These are phyloP conservation scores for Ips nitidus DNA, from an alignment of 1,140 invertebrate species.

Conservation along the genomic window DNA sequence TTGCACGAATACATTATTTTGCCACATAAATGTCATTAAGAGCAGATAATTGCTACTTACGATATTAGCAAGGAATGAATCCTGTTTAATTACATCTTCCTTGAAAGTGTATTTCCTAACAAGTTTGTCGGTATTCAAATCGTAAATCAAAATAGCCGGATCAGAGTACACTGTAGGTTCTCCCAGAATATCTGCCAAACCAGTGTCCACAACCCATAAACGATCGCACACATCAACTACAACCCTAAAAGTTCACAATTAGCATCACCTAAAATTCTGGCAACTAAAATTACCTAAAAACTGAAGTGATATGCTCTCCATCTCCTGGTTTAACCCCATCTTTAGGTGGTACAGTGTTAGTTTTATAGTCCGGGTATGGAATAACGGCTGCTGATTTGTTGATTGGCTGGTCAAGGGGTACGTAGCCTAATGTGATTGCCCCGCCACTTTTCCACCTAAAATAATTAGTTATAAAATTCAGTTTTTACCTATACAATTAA, in stretches of 20 bases:
- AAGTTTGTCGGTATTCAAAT: constrained; percentile 70
- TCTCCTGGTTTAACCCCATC: constrained; percentile 44
- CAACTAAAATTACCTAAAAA: constrained; percentile 48
- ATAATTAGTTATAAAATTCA: neutral
- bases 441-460: constrained; percentile 72
- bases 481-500: neutral
- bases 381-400: constrained; percentile 63
- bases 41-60: constrained; percentile 39
- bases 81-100: constrained; percentile 63
- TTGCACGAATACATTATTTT: too few species aligned
- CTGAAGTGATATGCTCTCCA: constrained; percentile 53
- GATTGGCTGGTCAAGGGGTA: constrained; percentile 57
- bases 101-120: constrained; percentile 67
- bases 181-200: constrained; percentile 71
- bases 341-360: constrained; percentile 59
- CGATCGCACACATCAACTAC: constrained; percentile 70
- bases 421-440: constrained; percentile 69
- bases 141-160: constrained; percentile 69
- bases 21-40: neutral
- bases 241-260: constrained; percentile 47
- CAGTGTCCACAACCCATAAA: constrained; percentile 75
- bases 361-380: constrained; percentile 69
- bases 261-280: neutral
- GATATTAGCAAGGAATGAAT: constrained; percentile 71
- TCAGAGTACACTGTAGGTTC: constrained; percentile 61